Base-by-base conservation (phyloP, 1,140 invertebrate genomes). In the Akabosia matsudoensis region DNA sequence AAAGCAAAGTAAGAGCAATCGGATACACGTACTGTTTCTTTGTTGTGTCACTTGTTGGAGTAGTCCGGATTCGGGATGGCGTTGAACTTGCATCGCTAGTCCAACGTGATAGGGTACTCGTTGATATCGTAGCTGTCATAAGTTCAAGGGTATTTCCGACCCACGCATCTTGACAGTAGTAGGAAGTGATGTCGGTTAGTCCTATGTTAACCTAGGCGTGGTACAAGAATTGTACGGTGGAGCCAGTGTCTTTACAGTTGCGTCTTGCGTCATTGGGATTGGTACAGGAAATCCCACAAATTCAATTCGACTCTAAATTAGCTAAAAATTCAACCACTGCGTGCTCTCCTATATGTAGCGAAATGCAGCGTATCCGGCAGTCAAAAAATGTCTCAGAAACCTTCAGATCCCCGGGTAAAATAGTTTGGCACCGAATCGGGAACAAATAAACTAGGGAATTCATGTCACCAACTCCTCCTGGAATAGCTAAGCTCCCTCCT, bases 201-300 rank as follows among this genome's bases (percentile, higher is more conserved):
- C 24, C 26, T 7, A 72, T 72, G n/a, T 37, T 26, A 1, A 72
- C 14, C 13, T 72, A 45, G 13, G 70, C 37, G 22, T 72, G 70
- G 30, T 34, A 37, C 10, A 45, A 4, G 34, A 28, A 22, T 72
- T 51, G 33, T 72, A 72, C 1, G 70, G 70, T 7, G 70, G 2
- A 7, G 37, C 33, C 1, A 72, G 16, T 30, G 26, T 72, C 16
- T 72, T 28, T 2, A 34, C 2, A n/a, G 4, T 18, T 72, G 7
- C n/a, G n/a, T n/a, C n/a, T n/a, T n/a, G n/a, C 14, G n/a, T 34
- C 70, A 28, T 72, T 72, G 3, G 70, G 70, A 72, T 72, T 51
- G 1, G 33, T 72, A 16, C 4, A 31, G n/a, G n/a, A n/a, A n/a
- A 31, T 10, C 28, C 18, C 37, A 45, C 7, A 56, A 56, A 22